phyloP scores from a whole-genome alignment of 2,888 invertebrate species.

The Augochlorella aurata region DNA sequence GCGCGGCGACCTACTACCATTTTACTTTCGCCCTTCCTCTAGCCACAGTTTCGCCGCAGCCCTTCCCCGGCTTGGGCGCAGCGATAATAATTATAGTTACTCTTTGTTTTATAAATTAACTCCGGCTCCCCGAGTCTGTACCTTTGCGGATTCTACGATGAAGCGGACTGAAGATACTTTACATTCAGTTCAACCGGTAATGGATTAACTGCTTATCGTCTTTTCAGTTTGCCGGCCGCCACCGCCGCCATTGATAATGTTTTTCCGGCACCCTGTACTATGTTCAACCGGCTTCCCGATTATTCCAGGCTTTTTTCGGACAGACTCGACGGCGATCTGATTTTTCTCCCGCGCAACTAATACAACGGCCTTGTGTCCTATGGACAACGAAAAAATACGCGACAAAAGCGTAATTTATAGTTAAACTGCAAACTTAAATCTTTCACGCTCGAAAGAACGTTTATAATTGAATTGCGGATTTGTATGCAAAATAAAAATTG shows the following conservation, averaged over 20 bases:
- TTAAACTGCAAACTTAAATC: too few relatives aligned
- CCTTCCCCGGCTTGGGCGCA: constrained; percentile 37
- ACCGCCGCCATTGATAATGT: constrained; percentile 17
- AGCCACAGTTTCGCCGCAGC: constrained; percentile 38
- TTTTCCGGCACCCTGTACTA: constrained; percentile 9
- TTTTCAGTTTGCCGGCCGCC: constrained; percentile 42
- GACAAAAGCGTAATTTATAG: too few relatives aligned
- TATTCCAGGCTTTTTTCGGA: not conserved
- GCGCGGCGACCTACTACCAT: constrained; percentile 54
- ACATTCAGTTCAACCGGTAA: constrained; percentile 74
- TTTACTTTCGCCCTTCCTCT: constrained; percentile 42
- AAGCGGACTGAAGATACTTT: constrained; percentile 50
- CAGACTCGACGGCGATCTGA: not conserved
- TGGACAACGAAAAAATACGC: not conserved
- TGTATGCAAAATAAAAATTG: too few relatives aligned
- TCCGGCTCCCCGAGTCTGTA: constrained; percentile 41
- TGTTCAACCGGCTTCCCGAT: constrained; percentile 5
- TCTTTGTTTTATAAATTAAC: constrained; percentile 76
- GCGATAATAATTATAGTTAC: constrained; percentile 72
- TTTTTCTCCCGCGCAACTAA: not conserved
- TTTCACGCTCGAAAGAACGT: too few relatives aligned
- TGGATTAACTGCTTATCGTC: constrained; percentile 75
- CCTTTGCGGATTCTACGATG: constrained; percentile 48
- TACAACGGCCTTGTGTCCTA: not conserved
- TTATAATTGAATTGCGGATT: too few relatives aligned